Conservation (phyloP, 2,888 invertebrate genomes). For the Melolontha melolontha region DNA sequence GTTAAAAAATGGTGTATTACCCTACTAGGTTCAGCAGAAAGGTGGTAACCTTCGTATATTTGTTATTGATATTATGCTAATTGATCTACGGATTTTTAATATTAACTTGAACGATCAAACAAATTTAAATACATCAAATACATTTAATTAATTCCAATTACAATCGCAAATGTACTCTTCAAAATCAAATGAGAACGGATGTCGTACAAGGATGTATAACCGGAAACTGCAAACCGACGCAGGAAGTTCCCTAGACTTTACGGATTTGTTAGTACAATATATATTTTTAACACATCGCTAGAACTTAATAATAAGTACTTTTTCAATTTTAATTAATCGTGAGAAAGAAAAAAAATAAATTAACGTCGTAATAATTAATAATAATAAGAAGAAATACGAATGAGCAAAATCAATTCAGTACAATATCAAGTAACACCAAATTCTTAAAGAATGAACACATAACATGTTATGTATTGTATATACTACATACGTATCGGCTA, state of each 20-base stretch:
- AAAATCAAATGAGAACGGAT: conserved; percentile 50
- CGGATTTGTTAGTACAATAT: conserved; percentile 48
- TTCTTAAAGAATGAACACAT: too few relatives aligned
- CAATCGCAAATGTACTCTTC: conserved; percentile 23
- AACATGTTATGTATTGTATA: too few relatives aligned
- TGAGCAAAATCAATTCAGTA: too few relatives aligned
- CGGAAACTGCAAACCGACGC: conserved; percentile 51
- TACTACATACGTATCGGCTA: too few relatives aligned
- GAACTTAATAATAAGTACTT: conserved; percentile 9
- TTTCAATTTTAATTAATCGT: conserved; percentile 3
- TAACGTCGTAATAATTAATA: not conserved
- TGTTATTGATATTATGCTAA: too few relatives aligned
- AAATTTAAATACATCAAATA: not conserved
- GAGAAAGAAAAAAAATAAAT: conserved; percentile 12
- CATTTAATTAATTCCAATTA: conserved; percentile 10
- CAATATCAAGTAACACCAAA: too few relatives aligned
- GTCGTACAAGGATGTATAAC: conserved; percentile 50
- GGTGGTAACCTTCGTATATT: too few relatives aligned
- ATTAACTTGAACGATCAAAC: too few relatives aligned
- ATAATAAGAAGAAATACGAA: not conserved
- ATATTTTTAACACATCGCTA: conserved; percentile 29
- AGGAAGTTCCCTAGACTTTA: conserved; percentile 52
- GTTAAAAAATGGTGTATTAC: too few relatives aligned
- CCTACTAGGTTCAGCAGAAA: too few relatives aligned
- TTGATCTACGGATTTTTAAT: too few relatives aligned